Base-by-base conservation (phyloP, 2,797 vertebrate genomes). In the Malurus leucopterus region DNA sequence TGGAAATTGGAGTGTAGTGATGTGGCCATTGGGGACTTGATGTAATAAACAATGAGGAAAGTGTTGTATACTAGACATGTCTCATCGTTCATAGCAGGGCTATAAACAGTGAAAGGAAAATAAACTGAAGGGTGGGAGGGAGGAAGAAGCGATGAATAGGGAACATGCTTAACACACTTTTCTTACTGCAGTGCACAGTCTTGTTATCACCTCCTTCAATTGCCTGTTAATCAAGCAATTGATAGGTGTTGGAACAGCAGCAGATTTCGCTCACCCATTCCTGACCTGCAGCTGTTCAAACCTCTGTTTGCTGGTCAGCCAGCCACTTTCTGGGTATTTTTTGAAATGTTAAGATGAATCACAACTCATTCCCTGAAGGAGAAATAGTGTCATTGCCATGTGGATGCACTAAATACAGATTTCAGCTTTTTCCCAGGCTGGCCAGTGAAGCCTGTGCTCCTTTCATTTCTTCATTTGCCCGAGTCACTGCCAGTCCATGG, bases 351-450 rank as follows among this genome's bases (percentile, higher is more conserved):
- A 44, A 93, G 86, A 72, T 86, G 75, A 91, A 93, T 89, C 84
- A 77, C 86, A 91, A 81, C 57, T 89, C 83, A 89, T 89, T 93
- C 83, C 81, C 80, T 88, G 80, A 89, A 92, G 89, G 59, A 91
- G 47, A 87, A 91, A 86, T 69, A 68, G 61, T 70, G 53, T 91
- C 13, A 34, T 86, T 88, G 55, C 34, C 89, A 72, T 50, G 40
- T 29, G 16, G 63, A 65, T 70, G 50, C 21, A 64, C 70, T 95
- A 91, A 95, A 76, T 91, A 94, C 84, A 94, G 94, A 85, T 87
- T 84, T 87, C 74, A 62, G 41, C 47, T 63, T 88, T 93, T 94
- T 73, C 54, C 84, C 63, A 53, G 59, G 64, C 14, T 78, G 38
- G 19, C 46, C 7, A 2, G 6, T 88, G 83, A 82, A 90, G 43